Evolutionary conservation across 2,113 vertebrate species (phyloP), one percentile per base, ranked within the genome.

Genomic region (Semicossyphus pulcher): DNA sequence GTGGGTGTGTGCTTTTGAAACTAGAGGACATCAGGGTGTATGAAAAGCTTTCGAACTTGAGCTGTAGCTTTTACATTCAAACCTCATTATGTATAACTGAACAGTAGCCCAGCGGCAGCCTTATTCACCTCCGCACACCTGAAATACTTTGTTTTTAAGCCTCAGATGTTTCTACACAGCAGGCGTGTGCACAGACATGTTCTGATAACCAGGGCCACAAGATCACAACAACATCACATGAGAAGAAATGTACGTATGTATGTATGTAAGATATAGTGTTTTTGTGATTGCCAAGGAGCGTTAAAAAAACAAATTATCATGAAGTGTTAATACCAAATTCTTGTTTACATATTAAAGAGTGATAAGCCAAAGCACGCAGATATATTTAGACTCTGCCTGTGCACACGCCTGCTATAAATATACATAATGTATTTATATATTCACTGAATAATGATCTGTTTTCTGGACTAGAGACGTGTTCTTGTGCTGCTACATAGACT

Each of bases 401-500:
- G 72, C 21, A 82, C 70, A 76, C 42, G 61, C 53, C 44, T 75
- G 58, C 51, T 79, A 4, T 45, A 18, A 67, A 29, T 44, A 45
- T 42, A 52, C 29, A 70, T 34, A 10, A 31, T 52, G 51, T 80
- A 42, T 81, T 78, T 77, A 47, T 60, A 79, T 70, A 84, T 63
- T 68, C 72, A 70, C 31, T 79, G 39, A 54, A 31, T 39, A 60
- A 36, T 47, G 37, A 51, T 14, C 26, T n/a, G 51, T 81, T 80
- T 75, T 72, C 32, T 59, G 57, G 59, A 53, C 60, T 83, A 32
- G 29, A 77, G 56, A 86, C 25, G 49, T 88, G 78, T 89, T 81
- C 31, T 64, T 79, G 86, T 84, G 80, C 68, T 75, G 80, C 72
- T 67, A 26, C 61, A 29, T 89, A 91, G 86, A 88, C 52, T 64